Conservation (phyloP, 92 coral and sea anemone species). For the Diadumene lineata region DNA sequence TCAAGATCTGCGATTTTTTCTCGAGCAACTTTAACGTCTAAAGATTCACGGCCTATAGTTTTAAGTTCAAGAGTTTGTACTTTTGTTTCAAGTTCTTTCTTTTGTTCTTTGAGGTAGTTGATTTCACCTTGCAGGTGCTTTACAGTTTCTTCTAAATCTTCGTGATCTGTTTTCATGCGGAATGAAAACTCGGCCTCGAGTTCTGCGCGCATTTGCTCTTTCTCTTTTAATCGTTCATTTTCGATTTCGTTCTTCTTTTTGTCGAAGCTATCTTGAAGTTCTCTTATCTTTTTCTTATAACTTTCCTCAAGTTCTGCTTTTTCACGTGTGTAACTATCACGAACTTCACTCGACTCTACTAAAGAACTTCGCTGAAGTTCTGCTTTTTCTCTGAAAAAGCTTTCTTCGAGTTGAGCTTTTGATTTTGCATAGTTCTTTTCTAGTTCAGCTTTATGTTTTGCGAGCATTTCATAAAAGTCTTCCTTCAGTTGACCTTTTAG, state of each 20-base stretch:
- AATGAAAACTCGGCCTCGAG: slow-evolving; percentile 72
- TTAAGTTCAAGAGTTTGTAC: slow-evolving; percentile 78
- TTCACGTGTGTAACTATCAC: slow-evolving; percentile 75
- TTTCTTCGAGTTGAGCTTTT: slow-evolving; percentile 74
- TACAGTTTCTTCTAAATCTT: slow-evolving; percentile 59
- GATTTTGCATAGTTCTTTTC: slow-evolving; percentile 77
- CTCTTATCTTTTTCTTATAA: slow-evolving; percentile 79
- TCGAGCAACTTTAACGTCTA: slow-evolving; percentile 71
- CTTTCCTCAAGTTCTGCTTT: slow-evolving; percentile 80
- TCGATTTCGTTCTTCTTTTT: slow-evolving; percentile 76
- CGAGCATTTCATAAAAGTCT: slow-evolving; percentile 78
- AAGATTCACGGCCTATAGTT: slow-evolving; percentile 68
- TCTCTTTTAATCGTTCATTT: slow-evolving; percentile 67
- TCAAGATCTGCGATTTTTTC: slow-evolving; percentile 72
- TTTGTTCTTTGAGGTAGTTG: slow-evolving; percentile 73
- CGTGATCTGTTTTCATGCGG: slow-evolving; percentile 73
- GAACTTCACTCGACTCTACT: slow-evolving; percentile 70
- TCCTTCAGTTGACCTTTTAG: slow-evolving; percentile 94
- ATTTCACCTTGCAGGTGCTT: slow-evolving; percentile 72
- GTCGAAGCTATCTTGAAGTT: slow-evolving; percentile 75
- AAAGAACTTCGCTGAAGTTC: slow-evolving; percentile 73
- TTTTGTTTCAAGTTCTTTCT: slow-evolving; percentile 69
- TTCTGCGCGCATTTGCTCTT: slow-evolving; percentile 66
- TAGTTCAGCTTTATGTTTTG: slow-evolving; percentile 78
- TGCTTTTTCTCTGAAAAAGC: slow-evolving; percentile 74